Conservation (phyloP, 2,797 vertebrate genomes). For the Emys orbicularis region DNA sequence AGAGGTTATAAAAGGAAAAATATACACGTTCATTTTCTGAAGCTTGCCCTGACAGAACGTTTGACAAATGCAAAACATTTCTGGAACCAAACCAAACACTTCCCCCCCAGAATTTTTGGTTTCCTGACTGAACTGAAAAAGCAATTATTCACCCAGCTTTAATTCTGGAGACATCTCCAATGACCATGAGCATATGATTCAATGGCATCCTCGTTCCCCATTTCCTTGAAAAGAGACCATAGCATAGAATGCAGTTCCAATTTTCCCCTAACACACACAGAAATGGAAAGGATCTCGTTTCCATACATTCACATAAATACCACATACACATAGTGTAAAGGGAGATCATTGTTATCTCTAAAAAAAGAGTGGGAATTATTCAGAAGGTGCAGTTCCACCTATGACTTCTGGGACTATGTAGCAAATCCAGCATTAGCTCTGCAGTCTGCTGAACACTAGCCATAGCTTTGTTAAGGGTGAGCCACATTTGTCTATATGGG, state of each 20-base stretch:
- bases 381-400: not conserved
- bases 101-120: too few relatives aligned
- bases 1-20: too few relatives aligned
- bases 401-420: not conserved
- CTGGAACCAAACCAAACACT: too few relatives aligned
- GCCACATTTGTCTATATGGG: not conserved
- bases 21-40: too few relatives aligned
- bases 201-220: not conserved
- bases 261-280: not conserved
- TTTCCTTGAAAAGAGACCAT: not conserved
- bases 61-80: too few relatives aligned
- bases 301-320: not conserved
- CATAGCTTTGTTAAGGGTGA: not conserved
- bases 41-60: too few relatives aligned
- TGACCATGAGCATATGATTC: not conserved
- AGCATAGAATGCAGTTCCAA: not conserved
- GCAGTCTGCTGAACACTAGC: not conserved
- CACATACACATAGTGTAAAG: not conserved
- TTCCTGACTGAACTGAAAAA: too few relatives aligned
- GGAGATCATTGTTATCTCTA: constrained; percentile 31
- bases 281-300: not conserved
- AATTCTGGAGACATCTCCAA: too few relatives aligned
- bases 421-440: not conserved
- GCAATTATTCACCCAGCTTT: too few relatives aligned
- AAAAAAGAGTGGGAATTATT: constrained; percentile 14